Evolutionary conservation across 2,888 invertebrate species (phyloP).

Genomic region (Geotrupes spiniger): DNA sequence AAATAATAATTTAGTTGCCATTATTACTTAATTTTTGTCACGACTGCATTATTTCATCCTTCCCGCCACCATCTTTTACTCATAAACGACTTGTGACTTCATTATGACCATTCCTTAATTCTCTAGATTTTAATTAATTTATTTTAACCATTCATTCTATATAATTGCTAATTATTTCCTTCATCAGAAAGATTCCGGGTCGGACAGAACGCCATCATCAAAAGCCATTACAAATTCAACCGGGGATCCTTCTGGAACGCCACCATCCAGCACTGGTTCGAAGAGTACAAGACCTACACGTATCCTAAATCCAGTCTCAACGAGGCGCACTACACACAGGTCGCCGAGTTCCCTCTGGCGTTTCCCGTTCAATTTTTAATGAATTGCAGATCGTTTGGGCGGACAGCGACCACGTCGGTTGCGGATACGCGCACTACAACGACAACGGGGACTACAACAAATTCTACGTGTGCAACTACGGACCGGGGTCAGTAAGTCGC

Average conservation of each 20-base stretch:
- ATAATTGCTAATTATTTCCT: constrained; percentile 15
- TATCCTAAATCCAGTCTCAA: constrained; percentile 15
- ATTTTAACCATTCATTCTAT: constrained; percentile 19
- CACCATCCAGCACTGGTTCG: constrained; percentile 28
- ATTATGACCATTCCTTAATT: too few relatives aligned
- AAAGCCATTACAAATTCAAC: constrained; percentile 12
- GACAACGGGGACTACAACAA: constrained; percentile 19
- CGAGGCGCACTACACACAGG: constrained; percentile 34
- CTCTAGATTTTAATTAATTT: not conserved
- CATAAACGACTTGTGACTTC: too few relatives aligned
- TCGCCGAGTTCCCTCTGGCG: not conserved
- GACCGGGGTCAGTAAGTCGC: constrained; percentile 22
- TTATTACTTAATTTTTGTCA: too few relatives aligned
- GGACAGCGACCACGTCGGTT: constrained; percentile 27
- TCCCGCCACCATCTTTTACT: too few relatives aligned
- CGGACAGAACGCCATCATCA: constrained; percentile 29
- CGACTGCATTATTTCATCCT: too few relatives aligned
- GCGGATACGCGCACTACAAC: constrained; percentile 24
- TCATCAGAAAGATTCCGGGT: constrained; percentile 7
- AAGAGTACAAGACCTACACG: constrained; percentile 28
- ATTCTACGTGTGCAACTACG: constrained; percentile 30
- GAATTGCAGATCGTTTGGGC: constrained; percentile 30
- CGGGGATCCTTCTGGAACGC: constrained; percentile 23
- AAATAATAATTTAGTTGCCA: too few relatives aligned
- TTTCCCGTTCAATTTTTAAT: not conserved